Percentiles rank a stretch among this genome's conserved stretches.
These are phyloP conservation scores for Aplidium turbinatum DNA, from an alignment of 23 tunicate species.

Conservation along the genomic window DNA sequence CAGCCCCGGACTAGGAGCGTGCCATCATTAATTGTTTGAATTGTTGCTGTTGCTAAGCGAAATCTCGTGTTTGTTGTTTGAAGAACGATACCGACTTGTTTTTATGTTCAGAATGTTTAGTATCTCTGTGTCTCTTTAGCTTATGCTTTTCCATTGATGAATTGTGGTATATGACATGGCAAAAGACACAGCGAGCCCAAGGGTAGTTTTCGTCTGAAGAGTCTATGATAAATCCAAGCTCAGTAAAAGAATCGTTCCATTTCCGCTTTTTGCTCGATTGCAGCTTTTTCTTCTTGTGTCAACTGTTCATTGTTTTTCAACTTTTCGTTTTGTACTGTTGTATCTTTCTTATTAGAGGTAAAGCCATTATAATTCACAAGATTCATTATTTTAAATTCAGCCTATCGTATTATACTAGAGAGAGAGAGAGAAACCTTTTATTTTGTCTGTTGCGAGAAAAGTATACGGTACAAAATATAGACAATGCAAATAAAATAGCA, in stretches of 20 bases:
- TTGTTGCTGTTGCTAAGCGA: slow-evolving; percentile 47
- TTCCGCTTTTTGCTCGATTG: slow-evolving; percentile 48
- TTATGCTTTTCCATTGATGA: slow-evolving; percentile 41
- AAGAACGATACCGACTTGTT: slow-evolving; percentile 64
- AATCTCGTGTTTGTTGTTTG: slow-evolving; percentile 49
- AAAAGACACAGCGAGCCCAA: slow-evolving; percentile 61
- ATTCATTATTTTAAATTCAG: slow-evolving; percentile 23
- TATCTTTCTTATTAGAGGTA: slow-evolving; percentile 24
- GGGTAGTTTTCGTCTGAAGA: slow-evolving; percentile 38
- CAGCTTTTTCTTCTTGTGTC: slow-evolving; percentile 40
- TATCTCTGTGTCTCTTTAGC: slow-evolving; percentile 60
- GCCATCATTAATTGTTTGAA: slow-evolving; percentile 21
- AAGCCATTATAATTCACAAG: slow-evolving; percentile 30
- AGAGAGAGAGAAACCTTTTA: too few relatives aligned
- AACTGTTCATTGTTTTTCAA: slow-evolving; percentile 15
- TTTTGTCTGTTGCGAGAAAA: too few relatives aligned
- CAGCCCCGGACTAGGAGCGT: slow-evolving; percentile 13
- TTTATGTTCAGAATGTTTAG: slow-evolving; percentile 59
- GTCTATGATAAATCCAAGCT: slow-evolving; percentile 37
- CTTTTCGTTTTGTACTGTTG: slow-evolving; percentile 6
- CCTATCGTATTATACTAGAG: too few relatives aligned
- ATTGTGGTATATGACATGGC: slow-evolving; percentile 62
- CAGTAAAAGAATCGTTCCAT: slow-evolving; percentile 53
- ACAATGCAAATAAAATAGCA: too few relatives aligned
- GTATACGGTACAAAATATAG: too few relatives aligned